Evolutionary conservation across 1,140 invertebrate genomes (phyloP), one percentile per base, ranked within the genome.

Genomic region (Lucilia cuprina): DNA sequence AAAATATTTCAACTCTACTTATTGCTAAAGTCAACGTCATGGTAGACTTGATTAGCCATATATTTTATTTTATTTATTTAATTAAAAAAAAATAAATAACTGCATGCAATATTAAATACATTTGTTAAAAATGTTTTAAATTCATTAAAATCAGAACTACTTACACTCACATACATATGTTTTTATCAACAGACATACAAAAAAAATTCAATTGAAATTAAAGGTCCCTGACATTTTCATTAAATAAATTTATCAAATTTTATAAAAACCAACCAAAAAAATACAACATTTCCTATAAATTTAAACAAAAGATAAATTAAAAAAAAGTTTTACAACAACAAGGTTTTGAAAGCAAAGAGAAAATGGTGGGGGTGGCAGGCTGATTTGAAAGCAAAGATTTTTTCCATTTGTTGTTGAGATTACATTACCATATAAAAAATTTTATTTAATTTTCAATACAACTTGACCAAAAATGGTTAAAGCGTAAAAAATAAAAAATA

Each of bases 381-480:
- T 10, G 41, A 10, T 5, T 7, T 41, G 10, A 41, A 41, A 41
- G 41, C 41, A 41, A 7, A 41, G 4, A 55, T 55, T 30, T 30
- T 30, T 30, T 30, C 3, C 17, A n/a, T 14, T 55, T 14, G 50
- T 55, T 17, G 50, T n/a, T 1, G 50, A 55, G 50, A 55, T 55
- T 55, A 30, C 25, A 30, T 30, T 41, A n/a, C 50, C 50, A 55
- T 55, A 55, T 55, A 55, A 55, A 55, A 55, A 55, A 8, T n/a
- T 55, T 13, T 10, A 55, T 55, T 55, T 55, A 55, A 55, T 55
- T 55, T 55, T 55, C 49, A 1, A 49, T 49, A 49, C 60, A 17
- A 10, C 21, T 70, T 70, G 65, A 70, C 65, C 65, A 70, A 70
- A 70, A 70, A 70, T 70, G 65, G 65, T 70, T 70, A 70, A 70